phyloP scores from a whole-genome alignment of 2,113 vertebrate genomes.

The Hemiscyllium ocellatum region DNA sequence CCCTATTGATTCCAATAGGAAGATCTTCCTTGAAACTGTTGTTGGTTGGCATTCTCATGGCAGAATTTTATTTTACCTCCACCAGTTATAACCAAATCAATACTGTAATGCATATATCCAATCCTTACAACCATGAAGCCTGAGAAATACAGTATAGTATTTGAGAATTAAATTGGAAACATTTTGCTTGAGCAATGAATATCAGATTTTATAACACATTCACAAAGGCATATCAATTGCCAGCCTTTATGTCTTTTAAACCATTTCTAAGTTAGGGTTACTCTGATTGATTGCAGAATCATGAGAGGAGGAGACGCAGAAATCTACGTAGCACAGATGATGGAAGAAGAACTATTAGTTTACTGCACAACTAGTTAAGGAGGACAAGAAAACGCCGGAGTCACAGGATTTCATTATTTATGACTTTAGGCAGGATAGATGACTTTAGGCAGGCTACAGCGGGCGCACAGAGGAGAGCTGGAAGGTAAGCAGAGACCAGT shows the following conservation, averaged over 20 bases:
- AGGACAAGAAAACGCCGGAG: not conserved
- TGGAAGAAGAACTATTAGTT: not conserved
- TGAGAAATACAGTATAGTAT: not conserved
- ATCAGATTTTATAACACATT: not conserved
- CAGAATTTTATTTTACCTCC: not conserved
- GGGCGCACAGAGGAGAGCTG: too few relatives aligned
- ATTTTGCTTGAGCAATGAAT: not conserved
- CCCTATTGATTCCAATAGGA: not conserved
- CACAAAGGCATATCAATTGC: not conserved
- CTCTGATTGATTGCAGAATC: not conserved
- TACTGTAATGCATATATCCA: not conserved
- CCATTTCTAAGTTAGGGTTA: not conserved
- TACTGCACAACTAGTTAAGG: not conserved
- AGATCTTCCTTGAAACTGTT: not conserved
- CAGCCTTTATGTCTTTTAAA: not conserved
- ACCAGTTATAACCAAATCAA: not conserved
- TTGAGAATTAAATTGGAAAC: not conserved
- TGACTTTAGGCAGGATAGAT: not conserved
- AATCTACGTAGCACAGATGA: not conserved
- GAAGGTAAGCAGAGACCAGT: too few relatives aligned
- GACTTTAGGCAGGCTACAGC: too few relatives aligned
- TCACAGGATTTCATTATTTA: not conserved
- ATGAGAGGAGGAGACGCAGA: not conserved
- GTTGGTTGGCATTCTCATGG: not conserved
- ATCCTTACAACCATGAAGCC: not conserved